phyloP scores from a whole-genome alignment of 2,888 invertebrate genomes.

The Lypha dubia region DNA sequence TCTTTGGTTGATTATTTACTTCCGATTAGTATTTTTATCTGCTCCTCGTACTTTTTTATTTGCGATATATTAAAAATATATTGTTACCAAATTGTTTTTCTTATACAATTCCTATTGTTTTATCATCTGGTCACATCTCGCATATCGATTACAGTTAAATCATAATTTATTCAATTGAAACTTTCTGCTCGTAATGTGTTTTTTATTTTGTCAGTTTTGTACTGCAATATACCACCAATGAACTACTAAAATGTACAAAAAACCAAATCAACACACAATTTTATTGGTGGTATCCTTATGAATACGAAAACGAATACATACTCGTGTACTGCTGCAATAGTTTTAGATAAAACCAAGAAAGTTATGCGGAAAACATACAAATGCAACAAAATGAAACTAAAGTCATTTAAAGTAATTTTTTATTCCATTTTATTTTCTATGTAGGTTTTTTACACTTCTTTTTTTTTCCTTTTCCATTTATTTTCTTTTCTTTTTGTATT shows the following conservation, averaged over 20 bases:
- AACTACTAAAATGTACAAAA: conserved; percentile 66
- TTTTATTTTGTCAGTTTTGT: background rate
- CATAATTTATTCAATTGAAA: conserved; percentile 45
- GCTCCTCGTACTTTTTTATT: too few species aligned
- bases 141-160: conserved; percentile 35
- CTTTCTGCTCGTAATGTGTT: conserved; percentile 11
- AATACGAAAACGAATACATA: conserved; percentile 12
- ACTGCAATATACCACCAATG: conserved; percentile 55
- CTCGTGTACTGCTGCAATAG: too few species aligned
- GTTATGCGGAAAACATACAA: conserved; percentile 63
- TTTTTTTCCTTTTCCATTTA: too few species aligned
- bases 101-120: background rate
- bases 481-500: conserved; percentile 8
- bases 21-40: too few species aligned
- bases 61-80: too few species aligned
- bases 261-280: conserved; percentile 47
- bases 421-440: conserved; percentile 31
- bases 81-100: too few species aligned
- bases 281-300: conserved; percentile 28
- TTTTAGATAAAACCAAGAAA: conserved; percentile 59
- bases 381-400: conserved; percentile 61
- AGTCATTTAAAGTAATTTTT: conserved; percentile 69
- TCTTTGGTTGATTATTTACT: too few species aligned
- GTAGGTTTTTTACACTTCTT: background rate
- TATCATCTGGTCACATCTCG: conserved; percentile 34